These are phyloP conservation scores for Phyllostomus hastatus DNA, from an alignment of 2,113 vertebrate species.

Conservation along the genomic window DNA sequence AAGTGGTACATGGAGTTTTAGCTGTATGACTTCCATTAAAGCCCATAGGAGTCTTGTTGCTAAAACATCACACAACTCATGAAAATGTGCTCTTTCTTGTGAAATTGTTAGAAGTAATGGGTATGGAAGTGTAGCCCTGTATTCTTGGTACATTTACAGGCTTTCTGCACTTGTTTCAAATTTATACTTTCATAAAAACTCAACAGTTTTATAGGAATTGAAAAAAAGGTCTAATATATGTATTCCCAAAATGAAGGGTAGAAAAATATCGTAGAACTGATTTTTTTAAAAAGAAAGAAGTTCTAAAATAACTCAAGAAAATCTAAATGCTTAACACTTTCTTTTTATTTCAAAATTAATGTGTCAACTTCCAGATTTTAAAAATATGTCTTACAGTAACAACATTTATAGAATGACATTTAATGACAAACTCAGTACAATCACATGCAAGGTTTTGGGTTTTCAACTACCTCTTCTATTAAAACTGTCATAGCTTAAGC, in stretches of 20 bases:
- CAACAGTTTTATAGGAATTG: slow-evolving; percentile 75
- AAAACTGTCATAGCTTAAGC: background rate
- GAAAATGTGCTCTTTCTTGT: slow-evolving; percentile 83
- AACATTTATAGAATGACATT: background rate
- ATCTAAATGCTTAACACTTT: slow-evolving; percentile 44
- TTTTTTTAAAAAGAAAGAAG: background rate
- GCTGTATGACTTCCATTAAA: slow-evolving; percentile 87
- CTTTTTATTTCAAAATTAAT: slow-evolving; percentile 50
- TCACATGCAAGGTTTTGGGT: background rate
- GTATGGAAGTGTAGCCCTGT: slow-evolving; percentile 67
- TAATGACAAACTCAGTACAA: background rate
- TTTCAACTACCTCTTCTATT: background rate
- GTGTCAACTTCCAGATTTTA: background rate
- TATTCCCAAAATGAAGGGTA: slow-evolving; percentile 63
- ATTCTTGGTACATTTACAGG: slow-evolving; percentile 77
- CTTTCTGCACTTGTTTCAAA: slow-evolving; percentile 76
- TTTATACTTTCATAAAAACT: slow-evolving; percentile 78
- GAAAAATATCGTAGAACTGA: slow-evolving; percentile 64
- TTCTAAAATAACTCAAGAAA: slow-evolving; percentile 46
- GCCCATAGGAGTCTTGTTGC: slow-evolving; percentile 83
- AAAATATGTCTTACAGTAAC: background rate
- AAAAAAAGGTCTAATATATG: slow-evolving; percentile 63
- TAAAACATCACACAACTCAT: slow-evolving; percentile 81
- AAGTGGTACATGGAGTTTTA: slow-evolving; percentile 84
- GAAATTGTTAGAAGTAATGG: slow-evolving; percentile 81